Evolutionary conservation across 2,797 vertebrate species (phyloP), one percentile per base, ranked within the genome.

Genomic region (Pogonophryne albipinna): DNA sequence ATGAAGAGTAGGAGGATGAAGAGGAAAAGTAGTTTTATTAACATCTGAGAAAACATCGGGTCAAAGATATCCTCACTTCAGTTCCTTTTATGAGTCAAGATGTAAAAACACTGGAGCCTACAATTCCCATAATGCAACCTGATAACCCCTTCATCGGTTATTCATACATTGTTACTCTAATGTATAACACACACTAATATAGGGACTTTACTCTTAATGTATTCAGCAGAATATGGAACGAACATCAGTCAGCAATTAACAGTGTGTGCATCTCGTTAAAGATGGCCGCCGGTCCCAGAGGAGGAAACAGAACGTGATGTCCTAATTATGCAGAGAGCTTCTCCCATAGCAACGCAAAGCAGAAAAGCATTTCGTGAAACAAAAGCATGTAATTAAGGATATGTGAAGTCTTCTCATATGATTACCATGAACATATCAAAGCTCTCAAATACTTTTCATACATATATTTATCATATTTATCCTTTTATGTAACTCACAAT

Each of bases 171-270:
- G 10, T 23, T 14, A 44, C 19, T 23, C 7, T 16, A 38, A 62
- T 11, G 10, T 12, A 5, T 2, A 19, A 59, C 41, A 27, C 9
- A 19, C 31, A 6, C 8, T 42, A 10, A 19, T 14, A 51, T 56
- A 38, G 16, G 42, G 11, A 44, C 11, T 15, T 23, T 9, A 9
- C n/a, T 14, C 44, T 60, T 12, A 1, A 27, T 66, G 46, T 27
- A 27, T 52, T 56, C 2, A 7, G 42, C 31, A 41, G 52, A 62
- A 64, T n/a, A 66, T 51, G 45, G 45, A 62, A 57, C 57, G 52
- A 68, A 77, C 72, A 85, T 64, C 74, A 76, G 77, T 64, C 56
- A 62, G 55, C 47, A 55, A 45, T 73, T 70, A 77, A 23, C 59
- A 60, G 23, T 55, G 0, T 58, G 41, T 46, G 67, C 41, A 52